phyloP scores from a whole-genome alignment of 2,113 vertebrate genomes.

The Nettapus auritus region DNA sequence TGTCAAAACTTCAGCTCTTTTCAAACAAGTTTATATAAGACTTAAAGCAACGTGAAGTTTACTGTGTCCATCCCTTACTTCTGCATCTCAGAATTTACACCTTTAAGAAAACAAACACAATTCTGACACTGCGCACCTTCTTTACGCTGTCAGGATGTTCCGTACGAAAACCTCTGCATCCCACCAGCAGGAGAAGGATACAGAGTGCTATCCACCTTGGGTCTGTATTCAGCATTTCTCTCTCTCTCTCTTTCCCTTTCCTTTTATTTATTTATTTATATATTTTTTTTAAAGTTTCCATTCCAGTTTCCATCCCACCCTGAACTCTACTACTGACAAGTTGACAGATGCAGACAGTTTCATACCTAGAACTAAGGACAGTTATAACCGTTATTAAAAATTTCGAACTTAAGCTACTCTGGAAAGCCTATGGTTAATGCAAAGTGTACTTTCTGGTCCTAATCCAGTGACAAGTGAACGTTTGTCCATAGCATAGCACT shows the following conservation, averaged over 20 bases:
- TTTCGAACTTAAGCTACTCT: neutral
- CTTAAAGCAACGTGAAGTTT: neutral
- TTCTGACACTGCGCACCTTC: neutral
- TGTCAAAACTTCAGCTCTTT: neutral
- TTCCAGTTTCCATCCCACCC: neutral
- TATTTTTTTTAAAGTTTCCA: neutral
- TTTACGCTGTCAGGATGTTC: neutral
- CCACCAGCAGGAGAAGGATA: neutral
- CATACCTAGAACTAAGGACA: neutral
- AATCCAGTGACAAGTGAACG: neutral
- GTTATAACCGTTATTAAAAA: neutral
- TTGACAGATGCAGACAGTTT: neutral
- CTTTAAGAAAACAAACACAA: neutral
- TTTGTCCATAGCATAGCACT: neutral
- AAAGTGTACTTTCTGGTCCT: neutral
- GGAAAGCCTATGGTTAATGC: neutral
- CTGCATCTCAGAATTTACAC: neutral
- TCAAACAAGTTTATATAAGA: neutral
- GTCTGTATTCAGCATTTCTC: neutral
- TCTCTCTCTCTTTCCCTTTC: neutral
- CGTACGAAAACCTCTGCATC: neutral
- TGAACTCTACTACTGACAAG: neutral
- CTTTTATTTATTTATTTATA: no score
- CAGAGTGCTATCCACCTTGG: neutral
- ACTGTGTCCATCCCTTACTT: neutral